Base-by-base conservation (phyloP, 2,888 invertebrate species). In the Isoperla grammatica region DNA sequence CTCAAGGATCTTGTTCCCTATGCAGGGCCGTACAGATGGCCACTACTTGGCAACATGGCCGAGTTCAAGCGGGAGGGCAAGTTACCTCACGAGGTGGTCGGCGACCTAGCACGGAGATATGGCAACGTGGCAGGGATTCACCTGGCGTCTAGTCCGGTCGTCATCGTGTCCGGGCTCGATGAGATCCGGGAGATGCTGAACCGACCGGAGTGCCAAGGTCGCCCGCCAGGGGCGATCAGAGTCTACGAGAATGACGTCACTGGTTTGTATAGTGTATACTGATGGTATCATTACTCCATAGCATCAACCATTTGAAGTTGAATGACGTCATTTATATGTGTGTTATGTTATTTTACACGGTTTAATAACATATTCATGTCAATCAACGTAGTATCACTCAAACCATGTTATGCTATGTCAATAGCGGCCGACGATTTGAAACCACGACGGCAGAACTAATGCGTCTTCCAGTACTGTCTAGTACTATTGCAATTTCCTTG, bases 171-270 rank as follows among this genome's bases (percentile, higher is more conserved):
- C 2, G 59, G 59, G 1, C 53, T 59, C 17, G 17, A 13, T 3
- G 59, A 59, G 35, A 53, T 59, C 53, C 39, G 23, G 35, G 59
- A 59, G 43, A 43, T 45, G 23, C 59, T 59, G 42, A 42, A 23
- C 5, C 29, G 45, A 11, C 53, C 59, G 6, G 59, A 53, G 29
- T 43, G 42, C 15, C 59, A 59, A 15, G 53, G 53, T 4, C 15
- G 59, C n/a, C 59, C 59, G 11, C 13, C 43, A 15, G 20, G 43
- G 5, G 59, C 42, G 22, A 42, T 53, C 22, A 37, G 53, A 13
- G 53, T 40, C 17, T 40, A 43, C 53, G 49, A 39, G 13, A 29
- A 59, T 15, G 59, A 59, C 17, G 45, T 20, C 15, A 49, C 13
- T 9, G 59, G 59, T 59, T 19, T 39, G 19, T 42, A 13, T n/a